These are phyloP conservation scores for Eutrigla gurnardus DNA, from an alignment of 2,797 vertebrate species.

Conservation along the genomic window DNA sequence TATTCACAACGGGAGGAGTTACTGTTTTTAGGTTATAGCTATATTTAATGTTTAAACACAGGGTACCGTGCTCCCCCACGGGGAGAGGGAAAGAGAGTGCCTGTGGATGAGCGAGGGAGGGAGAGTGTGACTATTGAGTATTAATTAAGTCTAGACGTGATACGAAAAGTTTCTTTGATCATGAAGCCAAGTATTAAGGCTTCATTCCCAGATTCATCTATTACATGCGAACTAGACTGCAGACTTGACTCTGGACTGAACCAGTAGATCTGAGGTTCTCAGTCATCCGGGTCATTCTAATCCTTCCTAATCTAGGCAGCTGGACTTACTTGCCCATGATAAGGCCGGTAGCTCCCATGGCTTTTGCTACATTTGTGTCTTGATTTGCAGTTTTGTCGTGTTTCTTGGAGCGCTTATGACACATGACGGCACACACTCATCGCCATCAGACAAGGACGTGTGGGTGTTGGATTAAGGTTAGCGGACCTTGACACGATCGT, in stretches of 20 bases:
- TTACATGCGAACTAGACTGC: background rate
- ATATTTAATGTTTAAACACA: conserved; percentile 10
- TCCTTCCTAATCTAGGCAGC: too few species aligned
- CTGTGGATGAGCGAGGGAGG: background rate
- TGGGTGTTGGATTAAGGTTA: too few species aligned
- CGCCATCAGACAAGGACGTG: too few species aligned
- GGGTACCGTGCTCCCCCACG: background rate
- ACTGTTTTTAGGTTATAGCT: background rate
- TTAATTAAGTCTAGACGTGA: background rate
- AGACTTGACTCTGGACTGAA: background rate
- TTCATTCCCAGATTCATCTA: background rate
- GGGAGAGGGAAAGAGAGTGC: background rate
- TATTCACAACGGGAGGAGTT: background rate
- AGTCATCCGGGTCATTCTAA: too few species aligned
- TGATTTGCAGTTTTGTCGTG: too few species aligned
- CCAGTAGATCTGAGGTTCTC: too few species aligned
- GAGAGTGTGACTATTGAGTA: background rate
- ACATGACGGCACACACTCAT: too few species aligned
- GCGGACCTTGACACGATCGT: too few species aligned
- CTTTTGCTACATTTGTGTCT: too few species aligned
- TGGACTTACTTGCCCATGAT: too few species aligned
- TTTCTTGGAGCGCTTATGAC: too few species aligned
- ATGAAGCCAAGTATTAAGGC: background rate
- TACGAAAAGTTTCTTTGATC: background rate
- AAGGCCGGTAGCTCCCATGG: too few species aligned